Percentiles rank a stretch among this genome's conserved stretches.
phyloP scores from a whole-genome alignment of 2,888 invertebrate species.

The Stegana nigrithorax region DNA sequence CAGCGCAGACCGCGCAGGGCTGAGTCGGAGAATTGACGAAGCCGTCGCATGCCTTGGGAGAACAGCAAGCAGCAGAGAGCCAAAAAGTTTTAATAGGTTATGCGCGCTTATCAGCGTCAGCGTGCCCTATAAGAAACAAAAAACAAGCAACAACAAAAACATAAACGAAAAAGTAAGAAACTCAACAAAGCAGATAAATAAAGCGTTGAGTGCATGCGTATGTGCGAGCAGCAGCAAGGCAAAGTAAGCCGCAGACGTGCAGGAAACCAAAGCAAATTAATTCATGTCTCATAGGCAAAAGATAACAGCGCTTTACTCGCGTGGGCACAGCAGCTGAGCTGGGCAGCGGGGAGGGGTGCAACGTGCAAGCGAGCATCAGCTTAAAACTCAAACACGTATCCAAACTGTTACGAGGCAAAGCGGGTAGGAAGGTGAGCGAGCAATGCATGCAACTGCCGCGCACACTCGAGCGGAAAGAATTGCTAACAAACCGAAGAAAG shows the following conservation, averaged over 20 bases:
- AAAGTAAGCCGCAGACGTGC: background rate
- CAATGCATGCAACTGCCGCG: background rate
- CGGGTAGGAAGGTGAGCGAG: too few species aligned
- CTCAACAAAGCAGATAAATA: background rate
- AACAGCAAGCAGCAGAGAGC: too few species aligned
- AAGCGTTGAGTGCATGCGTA: background rate
- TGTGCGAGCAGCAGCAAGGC: background rate
- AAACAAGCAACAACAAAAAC: background rate
- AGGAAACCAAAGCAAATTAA: conserved; percentile 43
- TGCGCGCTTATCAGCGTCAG: conserved; percentile 41
- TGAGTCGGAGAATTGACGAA: conserved; percentile 8
- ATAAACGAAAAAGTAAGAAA: background rate
- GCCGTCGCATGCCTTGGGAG: too few species aligned
- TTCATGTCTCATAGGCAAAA: conserved; percentile 40
- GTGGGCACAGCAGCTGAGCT: background rate
- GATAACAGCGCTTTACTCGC: conserved; percentile 24
- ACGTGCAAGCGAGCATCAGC: background rate
- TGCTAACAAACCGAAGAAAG: background rate
- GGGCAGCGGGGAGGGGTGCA: too few species aligned
- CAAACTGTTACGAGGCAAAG: too few species aligned
- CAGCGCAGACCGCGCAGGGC: background rate
- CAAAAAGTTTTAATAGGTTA: conserved; percentile 55
- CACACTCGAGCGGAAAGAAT: background rate
- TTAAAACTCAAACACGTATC: conserved; percentile 9
- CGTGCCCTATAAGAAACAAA: background rate